Conservation (phyloP, 2,888 invertebrate species). For the Choreutis nemorana region DNA sequence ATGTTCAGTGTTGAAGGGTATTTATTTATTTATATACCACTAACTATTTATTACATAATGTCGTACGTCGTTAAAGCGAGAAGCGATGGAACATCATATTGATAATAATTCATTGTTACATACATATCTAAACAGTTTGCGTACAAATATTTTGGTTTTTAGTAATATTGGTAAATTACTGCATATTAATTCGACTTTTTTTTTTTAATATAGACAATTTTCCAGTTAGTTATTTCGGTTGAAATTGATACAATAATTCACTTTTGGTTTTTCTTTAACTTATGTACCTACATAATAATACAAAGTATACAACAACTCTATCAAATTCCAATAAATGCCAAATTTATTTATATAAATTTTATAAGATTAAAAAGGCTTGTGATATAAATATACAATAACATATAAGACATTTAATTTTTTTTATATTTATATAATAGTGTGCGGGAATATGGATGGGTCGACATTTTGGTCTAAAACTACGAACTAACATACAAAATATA, state of each 20-base stretch:
- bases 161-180: too few relatives aligned
- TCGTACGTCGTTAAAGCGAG: conserved; percentile 15
- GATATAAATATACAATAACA: too few relatives aligned
- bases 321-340: conserved; percentile 4
- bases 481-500: conserved; percentile 39
- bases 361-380: too few relatives aligned
- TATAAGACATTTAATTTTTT: conserved; percentile 7
- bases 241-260: too few relatives aligned
- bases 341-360: too few relatives aligned
- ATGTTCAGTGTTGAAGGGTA: too few relatives aligned
- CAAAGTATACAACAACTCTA: conserved; percentile 6
- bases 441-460: conserved; percentile 22
- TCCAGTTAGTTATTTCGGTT: too few relatives aligned
- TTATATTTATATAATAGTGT: conserved; percentile 4
- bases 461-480: conserved; percentile 49
- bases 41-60: conserved; percentile 22
- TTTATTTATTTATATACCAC: conserved; percentile 21
- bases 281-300: too few relatives aligned
- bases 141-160: too few relatives aligned
- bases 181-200: too few relatives aligned
- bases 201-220: too few relatives aligned
- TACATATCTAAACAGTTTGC: not conserved
- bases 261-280: too few relatives aligned
- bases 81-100: conserved; percentile 14
- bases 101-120: not conserved